Base-by-base conservation (phyloP, 2,888 invertebrate species). In the Darwinula stevensoni region DNA sequence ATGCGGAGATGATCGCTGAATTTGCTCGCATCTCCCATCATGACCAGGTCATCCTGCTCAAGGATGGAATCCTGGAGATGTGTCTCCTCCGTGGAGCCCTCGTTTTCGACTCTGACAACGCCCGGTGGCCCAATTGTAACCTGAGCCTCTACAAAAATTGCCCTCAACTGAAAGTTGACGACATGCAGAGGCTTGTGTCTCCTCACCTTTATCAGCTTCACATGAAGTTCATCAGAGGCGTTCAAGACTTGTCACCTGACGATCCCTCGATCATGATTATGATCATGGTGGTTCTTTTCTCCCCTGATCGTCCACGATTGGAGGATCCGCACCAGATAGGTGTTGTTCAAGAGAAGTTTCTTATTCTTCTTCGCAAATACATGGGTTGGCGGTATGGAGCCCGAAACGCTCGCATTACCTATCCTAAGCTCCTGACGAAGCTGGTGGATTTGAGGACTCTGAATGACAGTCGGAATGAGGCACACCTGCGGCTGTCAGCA, bases 11-110 rank as follows among this genome's bases (percentile, higher is more conserved):
- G 16, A 36, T 46, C 29, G 40, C 43, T 1, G 42, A 45, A 4
- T 49, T 47, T 35, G 31, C 34, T 13, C 36, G 33, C 4, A 37
- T 48, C 4, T 35, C 36, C 3, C 16, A 29, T 9, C 33, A 35
- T 2, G 48, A 49, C 35, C 45, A 47, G 36, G 42, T 41, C 16
- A 42, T 40, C n/a, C 39, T 48, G 9, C 39, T 48, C 2, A 36
- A 45, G 39, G 48, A 47, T 17, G 51, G 51, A 1, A 51, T 54
- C 13, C 45, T 54, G 39, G 54, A 54, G 39, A 48, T 54, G 38
- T 50, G 53, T 41, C 47, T 53, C 17, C 42, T 56, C 11, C 44
- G 53, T 4, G 50, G 52, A 9, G 52, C 53, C 3, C 46, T 50
- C 40, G 46, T 46, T 14, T 54, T 49, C 37, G 52, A 54, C 40